Percentiles rank a stretch among this genome's conserved stretches.
These are phyloP conservation scores for Gallinago media DNA, from an alignment of 2,113 vertebrate genomes.

Conservation along the genomic window DNA sequence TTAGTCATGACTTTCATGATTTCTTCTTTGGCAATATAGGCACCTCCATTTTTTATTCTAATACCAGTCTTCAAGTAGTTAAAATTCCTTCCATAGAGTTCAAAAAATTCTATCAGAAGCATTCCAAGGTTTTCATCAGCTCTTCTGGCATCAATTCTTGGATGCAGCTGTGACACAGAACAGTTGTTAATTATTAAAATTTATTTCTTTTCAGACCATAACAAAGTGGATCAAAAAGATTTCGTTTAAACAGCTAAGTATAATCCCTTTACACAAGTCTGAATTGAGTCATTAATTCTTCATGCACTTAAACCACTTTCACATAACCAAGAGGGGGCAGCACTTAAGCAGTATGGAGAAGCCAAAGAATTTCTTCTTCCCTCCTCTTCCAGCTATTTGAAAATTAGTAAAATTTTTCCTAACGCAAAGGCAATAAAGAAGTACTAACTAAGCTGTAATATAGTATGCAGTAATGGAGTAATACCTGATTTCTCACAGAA, in stretches of 20 bases:
- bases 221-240: not conserved
- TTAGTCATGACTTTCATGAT: conserved; percentile 96
- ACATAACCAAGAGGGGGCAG: conserved; percentile 55
- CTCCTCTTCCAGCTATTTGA: not conserved
- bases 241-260: not conserved
- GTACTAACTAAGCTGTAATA: not conserved
- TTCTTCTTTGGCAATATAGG: conserved; percentile 98
- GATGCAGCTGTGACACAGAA: conserved; percentile 86
- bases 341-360: not conserved
- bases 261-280: not conserved
- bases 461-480: not conserved
- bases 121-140: conserved; percentile 95
- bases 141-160: conserved; percentile 91
- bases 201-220: not conserved
- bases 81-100: conserved; percentile 97
- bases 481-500: not conserved
- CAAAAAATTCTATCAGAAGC: conserved; percentile 98
- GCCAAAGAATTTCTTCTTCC: not conserved
- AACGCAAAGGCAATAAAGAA: not conserved
- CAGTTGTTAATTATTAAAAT: not conserved
- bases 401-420: not conserved
- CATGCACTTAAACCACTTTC: not conserved
- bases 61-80: conserved; percentile 99
- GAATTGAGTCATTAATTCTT: not conserved
- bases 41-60: conserved; percentile 96